Percentiles rank a stretch among this genome's conserved stretches.
These are phyloP conservation scores for Platycnemis pennipes DNA, from an alignment of 2,888 invertebrate genomes.

Conservation along the genomic window DNA sequence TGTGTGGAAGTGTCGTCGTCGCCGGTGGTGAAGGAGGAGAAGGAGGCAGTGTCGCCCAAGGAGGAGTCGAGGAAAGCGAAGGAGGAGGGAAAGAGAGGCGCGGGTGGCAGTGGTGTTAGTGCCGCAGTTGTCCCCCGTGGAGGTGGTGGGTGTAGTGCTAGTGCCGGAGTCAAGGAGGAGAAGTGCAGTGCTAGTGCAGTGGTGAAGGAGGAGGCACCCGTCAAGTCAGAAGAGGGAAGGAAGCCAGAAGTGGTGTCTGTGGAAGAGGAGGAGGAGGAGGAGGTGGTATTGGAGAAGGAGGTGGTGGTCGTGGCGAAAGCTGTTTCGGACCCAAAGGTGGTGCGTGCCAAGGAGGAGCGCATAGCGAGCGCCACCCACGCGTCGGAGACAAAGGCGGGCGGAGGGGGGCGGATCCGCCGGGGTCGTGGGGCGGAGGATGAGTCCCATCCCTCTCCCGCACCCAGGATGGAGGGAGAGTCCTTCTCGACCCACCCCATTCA, in stretches of 20 bases:
- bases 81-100: conserved; percentile 44
- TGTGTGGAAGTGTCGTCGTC: not conserved
- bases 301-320: conserved; percentile 56
- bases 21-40: conserved; percentile 4
- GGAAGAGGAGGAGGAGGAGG: conserved; percentile 68
- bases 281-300: conserved; percentile 68
- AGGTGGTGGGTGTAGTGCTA: conserved; percentile 72
- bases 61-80: conserved; percentile 56
- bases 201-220: conserved; percentile 54
- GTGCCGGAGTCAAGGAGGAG: conserved; percentile 52
- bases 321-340: conserved; percentile 68
- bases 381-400: conserved; percentile 34
- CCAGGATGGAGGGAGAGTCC: conserved; percentile 71
- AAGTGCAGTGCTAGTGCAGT: conserved; percentile 75
- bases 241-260: conserved; percentile 35
- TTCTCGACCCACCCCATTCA: conserved; percentile 51
- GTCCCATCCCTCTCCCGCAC: conserved; percentile 76
- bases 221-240: not conserved
- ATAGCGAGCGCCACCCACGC: conserved; percentile 69
- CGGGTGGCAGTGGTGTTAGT: not conserved
- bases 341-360: conserved; percentile 76
- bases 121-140: conserved; percentile 74
- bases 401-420: conserved; percentile 32
- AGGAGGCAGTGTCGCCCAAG: conserved; percentile 17
- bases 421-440: conserved; percentile 65